Base-by-base conservation (phyloP, 2,888 invertebrate genomes). In the Margaritifera margaritifera region DNA sequence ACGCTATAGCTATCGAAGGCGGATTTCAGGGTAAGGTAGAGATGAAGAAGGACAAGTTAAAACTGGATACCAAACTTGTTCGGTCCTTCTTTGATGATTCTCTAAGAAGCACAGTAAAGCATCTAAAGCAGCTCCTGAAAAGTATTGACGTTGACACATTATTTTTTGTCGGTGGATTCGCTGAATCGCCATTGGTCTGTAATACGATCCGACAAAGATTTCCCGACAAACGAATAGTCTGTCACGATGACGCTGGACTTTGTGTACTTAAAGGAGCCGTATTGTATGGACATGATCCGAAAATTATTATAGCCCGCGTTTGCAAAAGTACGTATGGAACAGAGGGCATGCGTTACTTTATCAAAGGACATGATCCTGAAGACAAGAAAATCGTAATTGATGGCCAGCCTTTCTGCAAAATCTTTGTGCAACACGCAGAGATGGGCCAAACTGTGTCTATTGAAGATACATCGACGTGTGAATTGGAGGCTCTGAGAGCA, bases 251-350 rank as follows among this genome's bases (percentile, higher is more conserved):
- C 2, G 61, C 66, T 6, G 65, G 66, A 19, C 52, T 72, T 20
- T 66, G 64, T 57, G 72, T 72, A 0, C 25, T 72, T 6, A 63
- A 69, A 25, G 72, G 72, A 1, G 72, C 72, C 0, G 72, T 69
- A 20, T 19, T 72, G 27, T 72, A 56, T 54, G 72, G 72, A 5
- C 68, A 66, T 52, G 27, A 69, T 8, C 72, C 72, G 4, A 52
- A 42, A 5, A 60, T 64, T 11, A 64, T 72, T 22, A 42, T 51
- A 50, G 55, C 31, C 18, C 52, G 72, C 6, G 60, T 60, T 4
- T 63, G 60, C 19, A 59, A 69, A 6, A 52, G 31, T 50, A 66
- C 72, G 20, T 72, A 72, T 22, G 72, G 72, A 24, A 72, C 62
- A 0, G 4, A 57, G 25, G 63, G 55, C 5, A 51, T 61, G 11